phyloP scores from a whole-genome alignment of 1,140 invertebrate genomes.

The Caenorhabditis brenneri region DNA sequence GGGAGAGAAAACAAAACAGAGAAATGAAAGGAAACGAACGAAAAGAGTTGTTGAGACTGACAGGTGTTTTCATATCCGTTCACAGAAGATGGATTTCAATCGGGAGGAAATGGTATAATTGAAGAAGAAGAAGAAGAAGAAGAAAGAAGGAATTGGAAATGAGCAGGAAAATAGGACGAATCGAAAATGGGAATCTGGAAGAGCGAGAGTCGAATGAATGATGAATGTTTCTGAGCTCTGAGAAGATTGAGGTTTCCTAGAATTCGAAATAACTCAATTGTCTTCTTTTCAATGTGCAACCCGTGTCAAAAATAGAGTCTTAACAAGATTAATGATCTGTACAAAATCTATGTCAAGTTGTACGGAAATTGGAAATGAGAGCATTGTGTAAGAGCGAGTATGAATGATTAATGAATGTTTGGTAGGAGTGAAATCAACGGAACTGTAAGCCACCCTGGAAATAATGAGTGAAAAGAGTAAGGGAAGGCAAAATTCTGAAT shows the following conservation, averaged over 20 bases:
- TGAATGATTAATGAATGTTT: no score
- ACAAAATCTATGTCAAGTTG: no score
- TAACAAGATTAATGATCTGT: no score
- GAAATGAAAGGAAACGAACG: not conserved
- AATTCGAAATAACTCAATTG: not conserved
- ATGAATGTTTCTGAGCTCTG: no score
- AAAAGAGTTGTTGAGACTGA: not conserved
- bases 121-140: not conserved
- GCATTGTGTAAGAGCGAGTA: no score
- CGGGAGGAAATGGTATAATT: not conserved
- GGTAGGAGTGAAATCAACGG: no score
- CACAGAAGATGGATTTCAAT: not conserved
- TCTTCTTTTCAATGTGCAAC: no score
- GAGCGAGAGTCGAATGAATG: not conserved
- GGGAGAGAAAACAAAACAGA: not conserved
- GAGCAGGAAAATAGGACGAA: not conserved
- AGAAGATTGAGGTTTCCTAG: not conserved
- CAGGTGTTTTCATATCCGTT: conserved; percentile 9
- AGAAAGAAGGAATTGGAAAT: not conserved
- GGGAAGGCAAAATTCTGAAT: no score
- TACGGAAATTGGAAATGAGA: no score
- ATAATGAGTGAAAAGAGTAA: no score
- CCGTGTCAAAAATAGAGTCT: no score
- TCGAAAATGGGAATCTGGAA: not conserved
- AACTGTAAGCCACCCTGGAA: no score